Percentiles rank a stretch among this genome's conserved stretches.
Evolutionary conservation across 2,113 vertebrate genomes (phyloP).

Genomic region (Toxotes jaculatrix): DNA sequence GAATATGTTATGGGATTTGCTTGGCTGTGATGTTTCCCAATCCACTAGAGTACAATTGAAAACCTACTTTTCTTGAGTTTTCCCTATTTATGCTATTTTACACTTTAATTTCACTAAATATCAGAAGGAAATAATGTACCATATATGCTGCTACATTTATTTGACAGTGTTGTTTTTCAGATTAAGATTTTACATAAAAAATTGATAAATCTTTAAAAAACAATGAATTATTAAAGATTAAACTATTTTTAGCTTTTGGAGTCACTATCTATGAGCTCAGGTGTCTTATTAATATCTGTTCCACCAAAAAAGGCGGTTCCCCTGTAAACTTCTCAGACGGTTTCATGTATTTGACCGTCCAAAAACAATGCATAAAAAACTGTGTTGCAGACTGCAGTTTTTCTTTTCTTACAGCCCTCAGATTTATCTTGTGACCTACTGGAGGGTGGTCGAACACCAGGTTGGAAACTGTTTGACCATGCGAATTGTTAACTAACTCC

Average conservation of each 20-base stretch:
- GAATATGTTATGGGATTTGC: slow-evolving; percentile 27
- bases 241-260: background rate
- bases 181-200: background rate
- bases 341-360: background rate
- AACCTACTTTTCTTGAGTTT: background rate
- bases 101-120: background rate
- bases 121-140: background rate
- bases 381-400: background rate
- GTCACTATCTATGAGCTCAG: background rate
- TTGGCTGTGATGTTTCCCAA: slow-evolving; percentile 18
- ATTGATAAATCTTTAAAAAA: background rate
- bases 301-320: background rate
- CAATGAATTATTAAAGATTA: background rate
- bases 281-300: background rate
- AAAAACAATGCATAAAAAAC: background rate
- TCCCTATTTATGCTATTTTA: background rate
- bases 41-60: slow-evolving; percentile 36
- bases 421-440: background rate
- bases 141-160: background rate
- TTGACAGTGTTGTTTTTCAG: background rate
- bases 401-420: background rate
- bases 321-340: background rate
- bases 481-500: background rate
- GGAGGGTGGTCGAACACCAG: background rate
- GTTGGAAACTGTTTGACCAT: background rate